phyloP scores from a whole-genome alignment of 2,113 vertebrate genomes.

The Vireo altiloquus region DNA sequence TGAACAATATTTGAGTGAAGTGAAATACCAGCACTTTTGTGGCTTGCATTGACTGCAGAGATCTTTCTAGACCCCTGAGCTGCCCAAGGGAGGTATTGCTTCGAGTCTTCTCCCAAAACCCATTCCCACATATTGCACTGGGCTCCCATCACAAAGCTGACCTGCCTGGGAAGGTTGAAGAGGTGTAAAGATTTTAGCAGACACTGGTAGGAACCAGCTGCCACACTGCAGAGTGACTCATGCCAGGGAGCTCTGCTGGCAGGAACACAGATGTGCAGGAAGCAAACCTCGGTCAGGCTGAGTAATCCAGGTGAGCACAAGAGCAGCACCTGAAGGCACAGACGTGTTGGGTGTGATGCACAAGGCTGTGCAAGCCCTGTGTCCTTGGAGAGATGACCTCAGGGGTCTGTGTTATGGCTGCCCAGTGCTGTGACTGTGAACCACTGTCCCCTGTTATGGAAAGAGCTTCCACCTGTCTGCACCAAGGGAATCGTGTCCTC shows the following conservation, averaged over 20 bases:
- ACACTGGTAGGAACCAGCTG: not conserved
- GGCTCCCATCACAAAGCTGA: not conserved
- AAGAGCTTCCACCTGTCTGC: not conserved
- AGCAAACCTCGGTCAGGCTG: not conserved
- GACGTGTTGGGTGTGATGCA: not conserved
- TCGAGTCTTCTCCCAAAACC: not conserved
- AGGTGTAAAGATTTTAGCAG: not conserved
- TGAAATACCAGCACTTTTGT: not conserved
- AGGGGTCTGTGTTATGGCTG: not conserved
- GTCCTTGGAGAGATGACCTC: not conserved
- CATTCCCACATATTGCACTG: not conserved
- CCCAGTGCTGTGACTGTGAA: not conserved
- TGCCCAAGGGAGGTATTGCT: not conserved
- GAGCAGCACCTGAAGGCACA: rapidly evolving
- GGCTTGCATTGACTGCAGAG: not conserved
- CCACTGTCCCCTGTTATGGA: not conserved
- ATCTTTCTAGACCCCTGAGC: not conserved
- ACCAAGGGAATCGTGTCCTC: not conserved
- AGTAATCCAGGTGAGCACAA: constrained; percentile 25
- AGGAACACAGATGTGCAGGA: not conserved
- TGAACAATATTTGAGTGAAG: not conserved
- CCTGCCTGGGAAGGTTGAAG: not conserved
- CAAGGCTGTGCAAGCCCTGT: not conserved
- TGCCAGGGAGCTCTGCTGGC: not conserved
- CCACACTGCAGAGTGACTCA: not conserved